Evolutionary conservation across 1,140 invertebrate genomes (phyloP).

Genomic region (Drosophila tsacasi): DNA sequence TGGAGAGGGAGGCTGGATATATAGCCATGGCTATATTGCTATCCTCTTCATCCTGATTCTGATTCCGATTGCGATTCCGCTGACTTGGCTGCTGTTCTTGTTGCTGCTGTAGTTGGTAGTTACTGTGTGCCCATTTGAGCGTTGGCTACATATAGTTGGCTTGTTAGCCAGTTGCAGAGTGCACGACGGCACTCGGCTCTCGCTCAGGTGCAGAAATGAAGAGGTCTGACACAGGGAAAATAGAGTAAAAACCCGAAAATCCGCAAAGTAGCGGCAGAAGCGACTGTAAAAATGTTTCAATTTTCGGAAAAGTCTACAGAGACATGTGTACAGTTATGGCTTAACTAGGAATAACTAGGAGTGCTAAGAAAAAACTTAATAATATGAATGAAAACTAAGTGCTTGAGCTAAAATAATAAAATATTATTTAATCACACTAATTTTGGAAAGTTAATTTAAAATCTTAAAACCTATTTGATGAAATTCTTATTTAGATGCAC

Average conservation of each 20-base stretch:
- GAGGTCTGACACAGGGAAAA: conserved; percentile 11
- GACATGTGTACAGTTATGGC: conserved; percentile 12
- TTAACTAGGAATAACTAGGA: conserved; percentile 14
- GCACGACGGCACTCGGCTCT: conserved; percentile 72
- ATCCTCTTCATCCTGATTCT: conserved; percentile 49
- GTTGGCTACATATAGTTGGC: conserved; percentile 74
- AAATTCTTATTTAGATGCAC: neutral
- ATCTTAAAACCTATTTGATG: no score
- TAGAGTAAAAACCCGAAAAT: neutral
- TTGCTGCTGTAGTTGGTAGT: conserved; percentile 34
- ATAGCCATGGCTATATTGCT: conserved; percentile 12
- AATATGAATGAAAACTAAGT: no score
- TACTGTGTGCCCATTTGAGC: conserved; percentile 68
- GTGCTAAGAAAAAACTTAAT: neutral
- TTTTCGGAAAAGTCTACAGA: conserved; percentile 36
- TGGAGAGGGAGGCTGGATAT: conserved; percentile 13
- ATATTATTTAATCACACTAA: neutral
- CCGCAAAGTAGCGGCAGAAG: conserved; percentile 11
- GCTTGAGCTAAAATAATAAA: neutral
- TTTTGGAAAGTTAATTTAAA: no score
- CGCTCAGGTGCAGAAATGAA: conserved; percentile 40
- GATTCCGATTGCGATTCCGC: conserved; percentile 54
- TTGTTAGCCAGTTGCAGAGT: conserved; percentile 66
- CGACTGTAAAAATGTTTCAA: conserved; percentile 49
- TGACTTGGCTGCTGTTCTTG: conserved; percentile 29